Conservation (phyloP, 2,797 vertebrate genomes). For the Gambelia wislizenii region DNA sequence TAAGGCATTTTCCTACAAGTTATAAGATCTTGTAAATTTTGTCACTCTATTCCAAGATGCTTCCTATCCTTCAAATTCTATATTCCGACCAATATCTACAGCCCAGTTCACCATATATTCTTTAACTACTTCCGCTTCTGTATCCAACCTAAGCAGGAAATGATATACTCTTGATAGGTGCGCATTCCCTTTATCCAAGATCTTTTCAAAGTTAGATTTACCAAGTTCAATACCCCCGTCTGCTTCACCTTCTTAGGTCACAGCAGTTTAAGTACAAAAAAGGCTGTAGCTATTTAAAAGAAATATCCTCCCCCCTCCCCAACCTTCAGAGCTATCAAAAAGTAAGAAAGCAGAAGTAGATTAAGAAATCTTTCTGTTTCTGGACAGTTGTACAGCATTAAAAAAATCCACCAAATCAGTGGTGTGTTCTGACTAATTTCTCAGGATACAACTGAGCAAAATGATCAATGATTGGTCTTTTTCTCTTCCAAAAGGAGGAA, state of each 20-base stretch:
- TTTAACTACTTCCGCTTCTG: too few relatives aligned
- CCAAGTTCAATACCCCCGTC: too few relatives aligned
- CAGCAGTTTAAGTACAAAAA: not conserved
- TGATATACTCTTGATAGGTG: too few relatives aligned
- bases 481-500: slow-evolving; percentile 66
- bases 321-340: not conserved
- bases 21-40: too few relatives aligned
- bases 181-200: too few relatives aligned
- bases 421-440: slow-evolving; percentile 55
- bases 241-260: not conserved
- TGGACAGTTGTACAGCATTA: not conserved
- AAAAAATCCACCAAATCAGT: slow-evolving; percentile 33
- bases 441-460: slow-evolving; percentile 64
- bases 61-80: too few relatives aligned
- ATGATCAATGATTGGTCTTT: slow-evolving; percentile 65
- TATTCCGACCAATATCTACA: too few relatives aligned
- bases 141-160: too few relatives aligned
- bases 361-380: not conserved
- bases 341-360: not conserved
- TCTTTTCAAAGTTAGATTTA: too few relatives aligned
- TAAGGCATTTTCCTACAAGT: too few relatives aligned
- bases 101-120: too few relatives aligned
- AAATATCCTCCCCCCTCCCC: not conserved
- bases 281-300: not conserved
- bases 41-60: too few relatives aligned